Base-by-base conservation (phyloP, 1,140 invertebrate genomes). In the Macrocentrus cingulum region DNA sequence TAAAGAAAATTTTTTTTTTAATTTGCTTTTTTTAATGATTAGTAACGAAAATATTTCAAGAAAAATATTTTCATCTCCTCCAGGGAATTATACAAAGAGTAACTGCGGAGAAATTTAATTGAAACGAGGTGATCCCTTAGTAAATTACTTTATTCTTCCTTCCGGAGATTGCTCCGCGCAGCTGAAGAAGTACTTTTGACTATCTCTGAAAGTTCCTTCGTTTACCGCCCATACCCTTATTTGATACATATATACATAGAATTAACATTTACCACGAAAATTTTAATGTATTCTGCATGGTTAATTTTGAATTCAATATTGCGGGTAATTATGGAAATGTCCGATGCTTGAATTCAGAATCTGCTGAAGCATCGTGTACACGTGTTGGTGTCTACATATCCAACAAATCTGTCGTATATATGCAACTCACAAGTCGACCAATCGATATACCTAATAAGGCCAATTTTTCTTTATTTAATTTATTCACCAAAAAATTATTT, bases 251-350 rank as follows among this genome's bases (percentile, higher is more conserved):
- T 22, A 22, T 20, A 11, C 46, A n/a, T 18, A 19, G n/a, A 13
- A 52, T 59, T 46, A 59, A 52, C 56, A 59, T 59, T 59, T 50
- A 15, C 19, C 11, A 11, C 41, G 45, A 36, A 36, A 11, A 25
- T 50, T 42, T 50, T 58, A 58, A 58, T 58, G 18, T 44, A 58
- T 58, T 52, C 56, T 29, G 15, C 34, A 8, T 11, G 11, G 2
- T 41, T 52, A 52, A 52, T 59, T 50, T 51, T 25, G 5, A 25
- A 56, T 58, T 58, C 46, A 58, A 58, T 58, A 58, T 58, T 41
- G 19, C 46, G 18, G 18, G 18, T 56, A 49, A 56, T 56, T 56
- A 56, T 56, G 54, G 37, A 48, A 49, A 56, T 56, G 11, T 1
- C 9, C 5, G 32, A 51, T 13, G 11, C 18, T 8, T 16, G 29